A percentile compares a stretch with the other conserved stretches of the same genome.
phyloP scores from a whole-genome alignment of 2,888 invertebrate species.

The Lycaena phlaeas region DNA sequence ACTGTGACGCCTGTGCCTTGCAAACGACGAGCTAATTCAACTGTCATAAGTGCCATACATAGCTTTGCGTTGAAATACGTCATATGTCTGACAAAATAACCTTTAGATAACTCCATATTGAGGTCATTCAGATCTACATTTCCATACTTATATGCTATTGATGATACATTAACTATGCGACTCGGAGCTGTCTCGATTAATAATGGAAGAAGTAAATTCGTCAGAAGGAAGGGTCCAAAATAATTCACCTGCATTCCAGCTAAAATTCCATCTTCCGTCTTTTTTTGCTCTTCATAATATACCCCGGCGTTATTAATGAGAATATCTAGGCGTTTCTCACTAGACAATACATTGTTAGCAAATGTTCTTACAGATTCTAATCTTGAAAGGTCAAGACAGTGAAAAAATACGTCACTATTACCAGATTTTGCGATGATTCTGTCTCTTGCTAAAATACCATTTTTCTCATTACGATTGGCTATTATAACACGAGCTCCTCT shows the following conservation, averaged over 20 bases:
- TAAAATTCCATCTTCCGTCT: slow-evolving; percentile 74
- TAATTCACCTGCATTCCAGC: slow-evolving; percentile 71
- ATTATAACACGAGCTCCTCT: slow-evolving; percentile 44
- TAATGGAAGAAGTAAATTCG: slow-evolving; percentile 53
- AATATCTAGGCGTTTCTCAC: slow-evolving; percentile 62
- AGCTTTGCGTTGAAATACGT: neutral
- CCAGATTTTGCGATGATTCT: slow-evolving; percentile 74
- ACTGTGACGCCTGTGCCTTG: neutral
- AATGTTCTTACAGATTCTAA: slow-evolving; percentile 69
- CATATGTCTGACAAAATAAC: slow-evolving; percentile 33
- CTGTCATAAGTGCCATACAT: neutral
- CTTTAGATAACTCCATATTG: slow-evolving; percentile 4
- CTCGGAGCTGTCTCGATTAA: neutral
- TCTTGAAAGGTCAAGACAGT: slow-evolving; percentile 75
- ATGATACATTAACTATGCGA: neutral
- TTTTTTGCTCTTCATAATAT: slow-evolving; percentile 34
- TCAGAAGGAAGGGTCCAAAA: slow-evolving; percentile 77
- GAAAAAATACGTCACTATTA: slow-evolving; percentile 77
- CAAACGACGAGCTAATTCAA: neutral
- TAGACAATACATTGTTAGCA: slow-evolving; percentile 62
- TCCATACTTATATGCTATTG: neutral
- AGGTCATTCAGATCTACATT: slow-evolving; percentile 34
- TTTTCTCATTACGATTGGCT: slow-evolving; percentile 40
- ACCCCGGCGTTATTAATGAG: slow-evolving; percentile 75
- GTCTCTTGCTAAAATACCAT: slow-evolving; percentile 49